Conservation (phyloP, 2,888 invertebrate species). For the Microctonus aethiopoides region DNA sequence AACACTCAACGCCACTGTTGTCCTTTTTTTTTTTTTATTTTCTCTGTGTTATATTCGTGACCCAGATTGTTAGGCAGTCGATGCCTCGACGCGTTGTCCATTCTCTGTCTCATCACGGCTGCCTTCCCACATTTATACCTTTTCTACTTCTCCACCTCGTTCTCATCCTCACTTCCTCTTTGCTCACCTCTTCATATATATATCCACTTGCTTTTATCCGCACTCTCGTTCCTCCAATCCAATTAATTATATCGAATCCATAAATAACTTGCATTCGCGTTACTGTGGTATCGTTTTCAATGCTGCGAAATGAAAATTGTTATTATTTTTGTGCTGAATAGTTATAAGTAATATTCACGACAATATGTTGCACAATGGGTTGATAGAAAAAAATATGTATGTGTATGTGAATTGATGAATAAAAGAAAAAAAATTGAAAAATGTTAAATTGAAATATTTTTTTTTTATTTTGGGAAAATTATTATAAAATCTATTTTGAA, state of each 20-base stretch:
- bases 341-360: no score
- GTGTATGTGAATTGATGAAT: no score
- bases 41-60: background rate
- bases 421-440: no score
- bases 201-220: constrained; percentile 6
- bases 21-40: background rate
- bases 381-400: no score
- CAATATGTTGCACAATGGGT: no score
- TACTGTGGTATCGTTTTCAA: no score
- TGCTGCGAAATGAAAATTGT: no score
- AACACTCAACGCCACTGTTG: no score
- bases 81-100: constrained; percentile 5
- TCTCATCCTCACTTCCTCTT: background rate
- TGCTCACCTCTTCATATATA: background rate
- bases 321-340: no score
- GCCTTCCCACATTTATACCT: background rate
- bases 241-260: constrained; percentile 15
- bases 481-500: no score
- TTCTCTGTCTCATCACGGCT: constrained; percentile 7
- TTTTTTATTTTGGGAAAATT: no score
- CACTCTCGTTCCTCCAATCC: constrained; percentile 1
- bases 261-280: background rate
- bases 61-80: constrained; percentile 1
- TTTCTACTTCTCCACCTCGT: background rate
- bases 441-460: no score